Evolutionary conservation across 2,113 vertebrate species (phyloP), one percentile per base, ranked within the genome.

Genomic region (Rafetus swinhoei): DNA sequence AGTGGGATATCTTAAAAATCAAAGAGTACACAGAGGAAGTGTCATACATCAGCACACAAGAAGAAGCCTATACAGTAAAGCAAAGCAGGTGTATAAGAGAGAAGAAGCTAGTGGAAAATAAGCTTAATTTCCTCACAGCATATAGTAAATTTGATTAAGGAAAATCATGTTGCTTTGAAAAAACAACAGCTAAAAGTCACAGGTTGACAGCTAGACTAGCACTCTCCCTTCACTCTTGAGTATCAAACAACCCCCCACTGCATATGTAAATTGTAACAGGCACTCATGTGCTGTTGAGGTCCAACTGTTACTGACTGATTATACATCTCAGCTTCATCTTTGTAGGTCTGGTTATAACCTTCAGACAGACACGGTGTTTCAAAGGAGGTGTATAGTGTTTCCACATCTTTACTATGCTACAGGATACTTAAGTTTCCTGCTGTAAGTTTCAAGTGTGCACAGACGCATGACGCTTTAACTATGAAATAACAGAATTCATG

Each of bases 381-480:
- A 74, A 24, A 4, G 11, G 1, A 0, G 0, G 12, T 21, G 1
- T 5, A 1, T 14, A 56, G 21, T n/a, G 50, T 7, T 32, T 27
- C 60, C 29, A 7, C 62, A 69, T 8, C 29, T n/a, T 15, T 9
- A 69, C 29, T 4, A 0, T 56, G 12, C 55, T 81, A n/a, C 53
- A 55, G n/a, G 21, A 56, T 10, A 7, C 50, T 13, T 45, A 72
- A 39, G 1, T 11, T 50, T 29, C 88, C 32, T 72, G 1, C 11
- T 8, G 15, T 1, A 3, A 8, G 39, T 53, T 52, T 12, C 45
- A 59, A 24, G 7, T 32, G 2, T 3, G 9, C 27, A 92, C 52
- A 60, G 2, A 8, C 29, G 69, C 35, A 86, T 87, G 80, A 3
- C 16, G n/a, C 56, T 35, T 57, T 57, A 35, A n/a, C 35, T 15